phyloP scores from a whole-genome alignment of 2,113 vertebrate species.

The Eira barbara region DNA sequence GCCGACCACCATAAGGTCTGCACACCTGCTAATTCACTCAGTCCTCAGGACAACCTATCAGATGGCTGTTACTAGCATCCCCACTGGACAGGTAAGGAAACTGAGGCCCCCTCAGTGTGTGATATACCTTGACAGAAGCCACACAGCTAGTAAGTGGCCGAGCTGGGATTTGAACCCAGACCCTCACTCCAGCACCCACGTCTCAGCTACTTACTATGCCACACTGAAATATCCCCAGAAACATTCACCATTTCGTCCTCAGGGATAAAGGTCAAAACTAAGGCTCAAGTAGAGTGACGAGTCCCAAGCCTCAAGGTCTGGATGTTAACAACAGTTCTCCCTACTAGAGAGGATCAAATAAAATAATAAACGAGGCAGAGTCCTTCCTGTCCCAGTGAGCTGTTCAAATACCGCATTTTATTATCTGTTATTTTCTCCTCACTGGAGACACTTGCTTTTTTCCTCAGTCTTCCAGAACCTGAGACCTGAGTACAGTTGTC shows the following conservation, averaged over 20 bases:
- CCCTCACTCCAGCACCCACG: neutral
- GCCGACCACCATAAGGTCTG: rapidly evolving
- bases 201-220: neutral
- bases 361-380: neutral
- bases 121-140: neutral
- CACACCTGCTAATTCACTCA: rapidly evolving
- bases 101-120: neutral
- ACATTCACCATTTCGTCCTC: neutral
- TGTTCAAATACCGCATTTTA: neutral
- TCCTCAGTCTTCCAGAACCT: neutral
- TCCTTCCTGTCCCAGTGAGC: neutral
- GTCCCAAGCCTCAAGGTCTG: neutral
- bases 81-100: neutral
- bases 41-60: neutral
- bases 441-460: neutral
- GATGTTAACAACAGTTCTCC: neutral
- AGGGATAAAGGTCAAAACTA: neutral
- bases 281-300: neutral
- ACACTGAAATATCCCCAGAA: no score
- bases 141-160: neutral
- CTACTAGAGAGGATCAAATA: neutral
- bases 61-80: neutral
- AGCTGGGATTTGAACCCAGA: neutral
- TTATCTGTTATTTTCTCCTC: neutral
- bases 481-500: neutral